Percentiles rank a stretch among this genome's conserved stretches.
These are phyloP conservation scores for Morinoia aosen DNA, from an alignment of 2,888 invertebrate genomes.

Conservation along the genomic window DNA sequence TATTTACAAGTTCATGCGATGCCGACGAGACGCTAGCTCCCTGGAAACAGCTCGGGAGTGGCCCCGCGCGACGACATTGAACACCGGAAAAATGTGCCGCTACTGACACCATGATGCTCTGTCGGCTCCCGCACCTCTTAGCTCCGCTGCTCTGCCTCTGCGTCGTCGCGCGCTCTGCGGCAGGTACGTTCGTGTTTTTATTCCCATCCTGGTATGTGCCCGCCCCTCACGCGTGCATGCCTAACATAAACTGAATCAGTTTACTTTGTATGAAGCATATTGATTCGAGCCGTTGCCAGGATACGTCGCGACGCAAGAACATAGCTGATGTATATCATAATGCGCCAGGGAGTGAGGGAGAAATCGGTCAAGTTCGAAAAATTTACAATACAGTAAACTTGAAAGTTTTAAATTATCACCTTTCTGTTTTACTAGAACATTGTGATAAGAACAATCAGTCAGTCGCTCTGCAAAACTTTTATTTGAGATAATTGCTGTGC, in stretches of 20 bases:
- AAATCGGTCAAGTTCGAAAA: too few relatives aligned
- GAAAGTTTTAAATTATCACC: too few relatives aligned
- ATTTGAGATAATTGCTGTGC: too few relatives aligned
- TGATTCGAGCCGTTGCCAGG: neutral
- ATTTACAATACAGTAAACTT: too few relatives aligned
- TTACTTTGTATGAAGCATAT: neutral
- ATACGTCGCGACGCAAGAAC: neutral
- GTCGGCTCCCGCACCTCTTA: neutral
- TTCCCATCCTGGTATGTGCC: neutral
- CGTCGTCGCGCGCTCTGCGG: neutral
- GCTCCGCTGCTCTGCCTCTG: neutral
- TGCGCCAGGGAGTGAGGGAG: neutral
- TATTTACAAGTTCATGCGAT: neutral
- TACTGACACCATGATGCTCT: neutral
- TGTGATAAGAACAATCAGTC: too few relatives aligned
- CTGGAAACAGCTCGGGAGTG: neutral
- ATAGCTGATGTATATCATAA: neutral
- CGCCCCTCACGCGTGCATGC: neutral
- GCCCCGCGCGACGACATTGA: neutral
- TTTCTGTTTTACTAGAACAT: too few relatives aligned
- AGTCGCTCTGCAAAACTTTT: too few relatives aligned
- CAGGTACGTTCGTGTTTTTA: neutral
- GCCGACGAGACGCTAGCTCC: neutral
- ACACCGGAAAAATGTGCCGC: neutral
- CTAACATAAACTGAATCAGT: neutral